Base-by-base conservation (phyloP, 1,140 invertebrate species). In the Drosophila erecta region DNA sequence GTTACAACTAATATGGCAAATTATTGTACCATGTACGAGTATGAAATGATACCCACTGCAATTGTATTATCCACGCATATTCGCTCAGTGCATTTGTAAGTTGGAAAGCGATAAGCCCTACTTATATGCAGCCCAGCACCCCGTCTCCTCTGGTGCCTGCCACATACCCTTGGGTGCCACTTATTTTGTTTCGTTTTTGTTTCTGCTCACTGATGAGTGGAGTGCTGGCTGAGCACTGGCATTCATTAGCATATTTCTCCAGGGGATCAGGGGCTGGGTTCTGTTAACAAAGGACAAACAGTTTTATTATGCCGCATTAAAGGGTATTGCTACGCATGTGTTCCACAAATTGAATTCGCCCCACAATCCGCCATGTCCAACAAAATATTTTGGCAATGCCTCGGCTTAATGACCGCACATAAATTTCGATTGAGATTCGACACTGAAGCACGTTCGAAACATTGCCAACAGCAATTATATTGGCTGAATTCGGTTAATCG, bases 231-330 rank as follows among this genome's bases (percentile, higher is more conserved):
- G 62, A 46, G 60, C 66, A 44, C 77, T 76, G 78, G 79, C 84
- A 89, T 89, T 87, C 83, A 83, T 87, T 87, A 87, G 84, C 83
- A 87, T 87, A 87, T 87, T 87, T 87, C 84, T 89, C 84, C 69
- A 64, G 81, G 75, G 81, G 46, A 54, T 55, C 17, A 14, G 14
- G 27, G 8, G 30, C 30, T 30, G 30, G 30, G 27, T 4, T 10
- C 37, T 46, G 38, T 47, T 72, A 40, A 46, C 66, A 49, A 43
- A 50, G 30, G 43, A 75, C 57, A 61, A 58, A 85, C 67, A 78
- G 61, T 87, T 83, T 83, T 83, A 86, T 87, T 86, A 89, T 87
- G 79, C 87, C 64, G 65, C 69, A 76, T 50, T 83, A 69, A 83
- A 86, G 81, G 81, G 83, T 87, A 76, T 89, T 76, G 56, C 27